phyloP scores from a whole-genome alignment of 2,797 vertebrate species.

The Sylvilagus floridanus region DNA sequence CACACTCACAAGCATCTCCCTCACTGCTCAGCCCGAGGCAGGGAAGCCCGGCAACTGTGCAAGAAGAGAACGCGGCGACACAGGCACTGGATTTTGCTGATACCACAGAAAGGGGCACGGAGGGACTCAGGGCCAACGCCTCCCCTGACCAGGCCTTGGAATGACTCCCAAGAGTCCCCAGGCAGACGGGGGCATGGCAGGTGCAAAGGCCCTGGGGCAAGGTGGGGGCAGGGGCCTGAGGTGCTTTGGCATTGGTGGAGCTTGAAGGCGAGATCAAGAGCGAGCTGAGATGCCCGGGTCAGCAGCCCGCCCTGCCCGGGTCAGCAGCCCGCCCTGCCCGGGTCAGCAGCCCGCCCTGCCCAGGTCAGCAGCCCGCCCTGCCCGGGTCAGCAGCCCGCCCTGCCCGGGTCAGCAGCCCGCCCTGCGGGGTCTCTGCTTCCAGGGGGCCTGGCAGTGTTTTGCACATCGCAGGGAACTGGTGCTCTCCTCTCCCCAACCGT shows the following conservation, averaged over 20 bases:
- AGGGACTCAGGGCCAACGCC: not conserved
- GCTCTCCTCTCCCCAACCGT: not conserved
- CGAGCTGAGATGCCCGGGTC: not conserved
- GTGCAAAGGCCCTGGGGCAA: conserved; percentile 47
- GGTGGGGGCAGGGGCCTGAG: not conserved
- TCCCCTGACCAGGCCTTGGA: not conserved
- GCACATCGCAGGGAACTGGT: accelerated
- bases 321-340: too few species aligned
- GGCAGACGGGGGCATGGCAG: not conserved
- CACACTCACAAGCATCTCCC: too few species aligned
- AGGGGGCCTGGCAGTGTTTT: not conserved
- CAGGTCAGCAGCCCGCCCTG: too few species aligned
- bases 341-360: too few species aligned
- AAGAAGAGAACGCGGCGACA: too few species aligned
- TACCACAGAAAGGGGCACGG: not conserved
- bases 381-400: too few species aligned
- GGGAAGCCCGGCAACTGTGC: too few species aligned
- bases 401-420: too few species aligned
- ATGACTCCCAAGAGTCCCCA: not conserved
- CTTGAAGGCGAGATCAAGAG: not conserved
- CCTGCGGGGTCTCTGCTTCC: not conserved
- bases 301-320: too few species aligned
- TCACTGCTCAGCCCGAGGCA: too few species aligned
- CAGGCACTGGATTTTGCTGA: too few species aligned
- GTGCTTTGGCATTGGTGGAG: not conserved